A percentile compares a stretch with the other conserved stretches of the same genome.
Evolutionary conservation across 2,888 invertebrate genomes (phyloP).

Genomic region (Nephrotoma appendiculata): DNA sequence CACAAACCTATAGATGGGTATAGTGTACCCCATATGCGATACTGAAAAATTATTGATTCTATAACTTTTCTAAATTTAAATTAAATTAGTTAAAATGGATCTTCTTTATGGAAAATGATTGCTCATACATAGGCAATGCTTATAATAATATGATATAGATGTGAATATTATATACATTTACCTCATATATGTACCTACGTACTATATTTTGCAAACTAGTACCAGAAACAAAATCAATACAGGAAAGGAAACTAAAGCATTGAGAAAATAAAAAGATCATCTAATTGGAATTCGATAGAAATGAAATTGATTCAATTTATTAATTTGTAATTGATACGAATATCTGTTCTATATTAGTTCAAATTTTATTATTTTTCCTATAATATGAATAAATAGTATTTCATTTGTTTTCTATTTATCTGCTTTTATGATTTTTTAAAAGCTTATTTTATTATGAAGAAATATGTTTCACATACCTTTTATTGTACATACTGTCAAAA

Average conservation of each 20-base stretch:
- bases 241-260: neutral
- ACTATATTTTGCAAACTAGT: too few relatives aligned
- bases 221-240: neutral
- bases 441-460: too few relatives aligned
- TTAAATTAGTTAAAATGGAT: neutral
- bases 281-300: neutral
- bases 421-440: too few relatives aligned
- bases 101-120: neutral
- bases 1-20: neutral
- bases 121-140: neutral
- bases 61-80: neutral
- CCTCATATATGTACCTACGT: too few relatives aligned
- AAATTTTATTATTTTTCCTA: neutral
- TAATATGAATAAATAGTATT: too few relatives aligned
- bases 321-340: neutral
- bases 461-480: too few relatives aligned
- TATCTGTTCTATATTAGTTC: neutral
- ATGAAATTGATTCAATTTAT: neutral
- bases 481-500: too few relatives aligned
- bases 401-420: too few relatives aligned
- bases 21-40: neutral
- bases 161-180: too few relatives aligned
- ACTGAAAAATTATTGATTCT: neutral
- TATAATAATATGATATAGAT: neutral
- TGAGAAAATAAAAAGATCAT: neutral